Percentiles rank a stretch among this genome's conserved stretches.
phyloP scores from a whole-genome alignment of 2,797 vertebrate species.

The Cichlasoma orientale region DNA sequence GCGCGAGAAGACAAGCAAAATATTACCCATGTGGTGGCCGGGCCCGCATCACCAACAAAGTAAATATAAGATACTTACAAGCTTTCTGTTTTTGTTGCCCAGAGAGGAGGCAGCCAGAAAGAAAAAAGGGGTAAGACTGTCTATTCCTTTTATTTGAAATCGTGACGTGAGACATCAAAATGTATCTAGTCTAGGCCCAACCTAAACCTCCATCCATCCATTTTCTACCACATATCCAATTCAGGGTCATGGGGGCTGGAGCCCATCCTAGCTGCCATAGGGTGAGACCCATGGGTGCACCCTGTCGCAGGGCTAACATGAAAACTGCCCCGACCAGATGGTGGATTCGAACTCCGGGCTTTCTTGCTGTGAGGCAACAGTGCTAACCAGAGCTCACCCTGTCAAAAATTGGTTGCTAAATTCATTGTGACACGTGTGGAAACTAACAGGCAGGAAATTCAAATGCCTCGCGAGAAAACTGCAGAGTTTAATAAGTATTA shows the following conservation, averaged over 20 bases:
- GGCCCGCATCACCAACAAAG: not conserved
- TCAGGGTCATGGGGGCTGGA: too few relatives aligned
- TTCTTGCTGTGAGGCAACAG: too few relatives aligned
- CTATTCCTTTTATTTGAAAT: not conserved
- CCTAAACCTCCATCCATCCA: not conserved
- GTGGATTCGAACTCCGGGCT: too few relatives aligned
- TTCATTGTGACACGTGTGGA: not conserved
- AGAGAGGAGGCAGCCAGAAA: not conserved
- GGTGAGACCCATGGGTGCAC: too few relatives aligned
- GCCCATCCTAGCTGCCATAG: too few relatives aligned
- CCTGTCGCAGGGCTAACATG: too few relatives aligned
- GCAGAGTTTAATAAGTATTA: not conserved
- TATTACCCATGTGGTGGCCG: not conserved
- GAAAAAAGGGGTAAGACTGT: not conserved
- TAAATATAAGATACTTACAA: not conserved
- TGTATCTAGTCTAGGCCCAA: not conserved
- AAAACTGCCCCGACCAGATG: too few relatives aligned
- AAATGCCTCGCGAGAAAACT: not conserved
- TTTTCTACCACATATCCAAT: too few relatives aligned
- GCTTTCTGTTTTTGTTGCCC: not conserved
- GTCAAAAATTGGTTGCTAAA: not conserved
- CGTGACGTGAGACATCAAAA: not conserved
- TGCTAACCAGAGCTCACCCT: too few relatives aligned
- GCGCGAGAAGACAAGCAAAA: constrained; percentile 8
- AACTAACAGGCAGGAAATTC: not conserved